phyloP scores from a whole-genome alignment of 2,797 vertebrate species.

The Betta splendens region DNA sequence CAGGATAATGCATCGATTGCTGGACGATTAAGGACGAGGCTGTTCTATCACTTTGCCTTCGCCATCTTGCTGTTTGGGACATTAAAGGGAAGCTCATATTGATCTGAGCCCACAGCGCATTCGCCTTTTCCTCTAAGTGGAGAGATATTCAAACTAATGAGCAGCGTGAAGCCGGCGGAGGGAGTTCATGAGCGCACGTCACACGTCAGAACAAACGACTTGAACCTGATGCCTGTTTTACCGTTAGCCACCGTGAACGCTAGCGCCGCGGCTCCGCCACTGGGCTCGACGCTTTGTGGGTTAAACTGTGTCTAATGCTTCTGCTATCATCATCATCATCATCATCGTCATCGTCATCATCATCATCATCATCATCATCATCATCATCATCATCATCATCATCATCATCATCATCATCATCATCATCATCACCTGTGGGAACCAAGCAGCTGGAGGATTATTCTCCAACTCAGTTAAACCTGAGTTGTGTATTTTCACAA shows the following conservation, averaged over 20 bases:
- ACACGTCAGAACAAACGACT: background rate
- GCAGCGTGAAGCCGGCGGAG: background rate
- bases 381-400: too few relatives aligned
- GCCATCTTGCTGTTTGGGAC: background rate
- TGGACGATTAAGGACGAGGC: conserved; percentile 4
- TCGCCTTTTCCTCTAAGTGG: background rate
- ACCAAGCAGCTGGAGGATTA: background rate
- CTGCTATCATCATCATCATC: too few relatives aligned
- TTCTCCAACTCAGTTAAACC: background rate
- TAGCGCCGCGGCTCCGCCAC: too few relatives aligned
- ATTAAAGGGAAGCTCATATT: background rate
- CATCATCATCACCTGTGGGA: too few relatives aligned
- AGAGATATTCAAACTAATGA: conserved; percentile 1
- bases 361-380: too few relatives aligned
- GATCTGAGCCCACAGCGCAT: background rate
- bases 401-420: too few relatives aligned
- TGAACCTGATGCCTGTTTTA: too few relatives aligned
- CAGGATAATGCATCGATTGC: background rate
- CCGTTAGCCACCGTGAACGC: too few relatives aligned
- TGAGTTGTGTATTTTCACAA: background rate
- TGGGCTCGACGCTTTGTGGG: too few relatives aligned
- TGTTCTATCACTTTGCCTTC: background rate
- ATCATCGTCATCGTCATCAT: too few relatives aligned
- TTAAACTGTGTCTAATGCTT: too few relatives aligned
- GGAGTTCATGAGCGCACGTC: background rate